Percentiles rank a stretch among this genome's conserved stretches.
Evolutionary conservation across 2,113 vertebrate genomes (phyloP).

Genomic region (Typhlomys cinereus): DNA sequence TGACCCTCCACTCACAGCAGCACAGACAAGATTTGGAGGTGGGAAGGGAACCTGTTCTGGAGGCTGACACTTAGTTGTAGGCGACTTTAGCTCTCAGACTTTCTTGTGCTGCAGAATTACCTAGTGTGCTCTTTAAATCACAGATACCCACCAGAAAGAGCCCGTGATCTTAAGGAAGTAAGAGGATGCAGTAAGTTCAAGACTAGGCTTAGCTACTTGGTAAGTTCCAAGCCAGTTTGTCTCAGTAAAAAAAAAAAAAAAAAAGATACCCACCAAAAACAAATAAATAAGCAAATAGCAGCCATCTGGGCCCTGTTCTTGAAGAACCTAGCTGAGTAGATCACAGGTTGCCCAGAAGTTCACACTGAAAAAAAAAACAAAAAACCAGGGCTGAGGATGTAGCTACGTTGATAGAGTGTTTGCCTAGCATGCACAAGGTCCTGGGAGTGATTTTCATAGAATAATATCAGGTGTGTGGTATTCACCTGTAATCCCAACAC

Average conservation of each 20-base stretch:
- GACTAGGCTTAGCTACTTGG: not conserved
- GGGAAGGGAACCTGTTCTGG: not conserved
- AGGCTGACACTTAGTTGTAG: not conserved
- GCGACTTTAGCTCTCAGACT: not conserved
- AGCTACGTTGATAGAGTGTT: not conserved
- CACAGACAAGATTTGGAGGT: not conserved
- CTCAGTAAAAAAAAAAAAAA: no score
- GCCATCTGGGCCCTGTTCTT: not conserved
- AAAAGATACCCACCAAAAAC: not conserved
- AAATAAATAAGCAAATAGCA: not conserved
- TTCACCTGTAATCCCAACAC: not conserved
- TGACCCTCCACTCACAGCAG: not conserved
- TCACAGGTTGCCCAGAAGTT: conserved; percentile 34
- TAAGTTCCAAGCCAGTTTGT: not conserved
- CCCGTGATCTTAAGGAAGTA: not conserved
- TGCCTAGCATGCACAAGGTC: not conserved
- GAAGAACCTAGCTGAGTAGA: not conserved
- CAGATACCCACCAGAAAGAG: not conserved
- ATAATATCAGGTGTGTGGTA: not conserved
- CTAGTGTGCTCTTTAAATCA: not conserved
- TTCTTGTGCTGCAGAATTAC: not conserved
- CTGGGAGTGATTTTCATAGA: no score
- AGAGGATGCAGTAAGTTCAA: not conserved
- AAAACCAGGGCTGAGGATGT: not conserved
- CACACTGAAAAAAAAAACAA: conserved; percentile 32